Percentiles rank a stretch among this genome's conserved stretches.
Evolutionary conservation across 2,113 vertebrate species (phyloP).

Genomic region (Sinocyclocheilus maitianheensis): DNA sequence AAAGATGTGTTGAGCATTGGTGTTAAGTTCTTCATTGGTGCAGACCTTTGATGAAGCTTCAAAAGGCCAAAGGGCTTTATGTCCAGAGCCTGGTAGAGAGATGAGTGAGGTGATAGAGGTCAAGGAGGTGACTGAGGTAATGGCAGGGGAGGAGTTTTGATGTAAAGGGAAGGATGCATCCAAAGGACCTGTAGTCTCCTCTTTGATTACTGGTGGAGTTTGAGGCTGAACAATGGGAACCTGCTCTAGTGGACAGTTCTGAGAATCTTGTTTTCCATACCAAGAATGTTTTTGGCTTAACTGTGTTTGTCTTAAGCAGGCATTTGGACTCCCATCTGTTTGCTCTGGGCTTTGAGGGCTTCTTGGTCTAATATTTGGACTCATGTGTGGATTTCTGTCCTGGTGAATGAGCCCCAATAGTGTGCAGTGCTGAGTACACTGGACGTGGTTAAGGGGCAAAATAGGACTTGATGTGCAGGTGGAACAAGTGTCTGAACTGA

Average conservation of each 20-base stretch:
- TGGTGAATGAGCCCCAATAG: conserved; percentile 61
- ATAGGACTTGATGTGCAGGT: conserved; percentile 79
- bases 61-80: conserved; percentile 51
- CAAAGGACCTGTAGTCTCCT: conserved; percentile 25
- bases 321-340: conserved; percentile 2
- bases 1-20: background rate
- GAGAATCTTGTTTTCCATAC: conserved; percentile 62
- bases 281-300: background rate
- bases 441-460: conserved; percentile 31
- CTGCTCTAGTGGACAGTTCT: conserved; percentile 32
- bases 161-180: conserved; percentile 70
- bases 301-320: background rate
- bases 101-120: conserved; percentile 54
- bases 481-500: conserved; percentile 84
- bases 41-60: background rate
- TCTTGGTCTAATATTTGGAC: background rate
- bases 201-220: conserved; percentile 35
- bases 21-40: background rate
- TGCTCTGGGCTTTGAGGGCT: background rate
- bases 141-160: conserved; percentile 68
- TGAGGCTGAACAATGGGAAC: conserved; percentile 1
- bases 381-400: conserved; percentile 63
- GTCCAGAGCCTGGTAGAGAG: background rate
- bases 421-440: conserved; percentile 58
- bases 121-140: conserved; percentile 69